Conservation (phyloP, 1,140 invertebrate genomes). For the Procambarus clarkii region DNA sequence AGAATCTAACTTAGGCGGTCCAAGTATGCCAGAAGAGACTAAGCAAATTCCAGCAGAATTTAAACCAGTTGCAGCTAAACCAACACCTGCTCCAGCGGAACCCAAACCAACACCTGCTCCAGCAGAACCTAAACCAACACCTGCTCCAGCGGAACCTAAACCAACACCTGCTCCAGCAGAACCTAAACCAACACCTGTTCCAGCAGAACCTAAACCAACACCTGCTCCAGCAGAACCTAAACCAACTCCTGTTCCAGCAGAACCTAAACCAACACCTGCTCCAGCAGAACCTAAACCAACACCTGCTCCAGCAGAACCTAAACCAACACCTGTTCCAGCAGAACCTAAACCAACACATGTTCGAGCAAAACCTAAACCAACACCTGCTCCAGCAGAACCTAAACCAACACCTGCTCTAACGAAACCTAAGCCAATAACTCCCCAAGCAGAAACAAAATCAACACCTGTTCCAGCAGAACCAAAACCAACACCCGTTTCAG, state of each 20-base stretch:
- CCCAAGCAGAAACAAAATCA: background rate
- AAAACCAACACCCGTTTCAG: background rate
- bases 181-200: constrained; percentile 15
- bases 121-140: constrained; percentile 12
- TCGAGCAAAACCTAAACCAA: background rate
- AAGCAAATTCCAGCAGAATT: constrained; percentile 39
- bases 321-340: constrained; percentile 20
- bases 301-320: constrained; percentile 15
- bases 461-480: background rate
- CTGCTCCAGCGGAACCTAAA: background rate
- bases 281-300: constrained; percentile 30
- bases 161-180: constrained; percentile 1
- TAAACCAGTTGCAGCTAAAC: background rate
- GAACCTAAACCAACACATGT: constrained; percentile 21
- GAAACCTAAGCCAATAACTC: background rate
- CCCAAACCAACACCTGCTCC: constrained; percentile 24
- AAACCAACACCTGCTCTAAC: constrained; percentile 14
- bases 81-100: constrained; percentile 8
- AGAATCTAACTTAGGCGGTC: background rate
- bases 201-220: constrained; percentile 24
- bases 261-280: constrained; percentile 28
- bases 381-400: constrained; percentile 8
- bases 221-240: background rate
- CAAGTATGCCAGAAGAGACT: background rate
- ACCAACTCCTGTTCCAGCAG: constrained; percentile 23